Percentiles rank a stretch among this genome's conserved stretches.
These are phyloP conservation scores for Nemotelus pantherinus DNA, from an alignment of 2,888 invertebrate species.

Conservation along the genomic window DNA sequence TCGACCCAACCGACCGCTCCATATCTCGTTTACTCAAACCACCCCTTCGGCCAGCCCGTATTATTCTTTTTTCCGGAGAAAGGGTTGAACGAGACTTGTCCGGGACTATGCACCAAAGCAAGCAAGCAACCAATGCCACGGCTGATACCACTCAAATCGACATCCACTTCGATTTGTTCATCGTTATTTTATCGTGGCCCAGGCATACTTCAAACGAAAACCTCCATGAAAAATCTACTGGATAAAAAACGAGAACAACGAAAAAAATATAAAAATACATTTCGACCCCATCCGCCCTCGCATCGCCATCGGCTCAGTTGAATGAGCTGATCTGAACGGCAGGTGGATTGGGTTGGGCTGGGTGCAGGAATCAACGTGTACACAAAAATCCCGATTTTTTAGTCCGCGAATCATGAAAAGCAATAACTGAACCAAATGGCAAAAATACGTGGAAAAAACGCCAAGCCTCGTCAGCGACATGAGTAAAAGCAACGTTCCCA, in stretches of 20 bases:
- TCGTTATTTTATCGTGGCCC: slow-evolving; percentile 35
- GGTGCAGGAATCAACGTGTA: slow-evolving; percentile 28
- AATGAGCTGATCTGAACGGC: too few species aligned
- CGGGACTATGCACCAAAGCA: neutral
- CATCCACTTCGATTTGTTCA: slow-evolving; percentile 41
- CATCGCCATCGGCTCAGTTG: too few species aligned
- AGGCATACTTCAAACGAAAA: slow-evolving; percentile 25
- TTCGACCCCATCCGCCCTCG: neutral
- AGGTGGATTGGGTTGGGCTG: neutral
- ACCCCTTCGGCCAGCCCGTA: neutral
- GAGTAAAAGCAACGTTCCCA: slow-evolving; percentile 26
- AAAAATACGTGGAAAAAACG: slow-evolving; percentile 20
- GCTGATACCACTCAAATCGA: slow-evolving; percentile 9
- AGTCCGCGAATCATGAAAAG: slow-evolving; percentile 48
- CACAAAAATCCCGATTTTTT: slow-evolving; percentile 32
- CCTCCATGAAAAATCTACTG: slow-evolving; percentile 19
- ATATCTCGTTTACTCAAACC: neutral
- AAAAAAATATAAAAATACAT: slow-evolving; percentile 44
- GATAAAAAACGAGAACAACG: slow-evolving; percentile 42
- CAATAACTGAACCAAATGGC: slow-evolving; percentile 41
- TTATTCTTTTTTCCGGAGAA: neutral
- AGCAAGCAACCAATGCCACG: neutral
- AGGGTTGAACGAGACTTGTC: neutral
- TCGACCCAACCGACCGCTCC: neutral
- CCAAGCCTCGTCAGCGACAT: slow-evolving; percentile 16